These are phyloP conservation scores for Notothenia rossii DNA, from an alignment of 2,113 vertebrate genomes.

Conservation along the genomic window DNA sequence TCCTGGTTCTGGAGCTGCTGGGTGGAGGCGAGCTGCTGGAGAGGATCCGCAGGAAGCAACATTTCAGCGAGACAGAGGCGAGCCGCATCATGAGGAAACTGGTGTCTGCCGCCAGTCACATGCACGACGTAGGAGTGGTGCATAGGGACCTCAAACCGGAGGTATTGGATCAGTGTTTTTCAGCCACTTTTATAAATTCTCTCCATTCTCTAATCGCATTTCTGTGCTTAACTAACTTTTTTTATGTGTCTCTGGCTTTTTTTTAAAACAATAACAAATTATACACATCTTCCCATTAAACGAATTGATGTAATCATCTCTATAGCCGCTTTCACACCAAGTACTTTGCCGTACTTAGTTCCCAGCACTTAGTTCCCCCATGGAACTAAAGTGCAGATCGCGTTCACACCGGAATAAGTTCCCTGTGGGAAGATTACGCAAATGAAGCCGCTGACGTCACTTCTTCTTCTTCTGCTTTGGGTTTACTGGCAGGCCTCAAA, in stretches of 20 bases:
- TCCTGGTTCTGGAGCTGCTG: constrained; percentile 94
- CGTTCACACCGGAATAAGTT: no score
- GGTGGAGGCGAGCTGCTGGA: constrained; percentile 96
- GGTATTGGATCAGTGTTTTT: constrained; percentile 78
- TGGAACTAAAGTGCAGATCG: no score
- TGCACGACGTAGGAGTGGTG: constrained; percentile 98
- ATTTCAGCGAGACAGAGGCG: constrained; percentile 97
- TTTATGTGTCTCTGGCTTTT: not conserved
- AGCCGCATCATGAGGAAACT: constrained; percentile 96
- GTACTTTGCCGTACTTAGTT: no score
- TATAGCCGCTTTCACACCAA: no score
- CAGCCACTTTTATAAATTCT: not conserved
- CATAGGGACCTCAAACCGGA: constrained; percentile 97
- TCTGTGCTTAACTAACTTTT: not conserved
- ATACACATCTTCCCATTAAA: no score
- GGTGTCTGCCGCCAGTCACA: constrained; percentile 97
- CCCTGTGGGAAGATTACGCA: no score
- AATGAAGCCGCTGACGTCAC: no score
- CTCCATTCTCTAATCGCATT: not conserved
- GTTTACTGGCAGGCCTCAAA: no score
- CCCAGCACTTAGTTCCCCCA: no score
- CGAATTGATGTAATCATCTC: no score
- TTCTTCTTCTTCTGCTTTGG: no score
- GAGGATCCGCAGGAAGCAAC: constrained; percentile 93
- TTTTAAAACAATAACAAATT: not conserved